These are phyloP conservation scores for Aselliscus stoliczkanus DNA, from an alignment of 2,797 vertebrate species.

Conservation along the genomic window DNA sequence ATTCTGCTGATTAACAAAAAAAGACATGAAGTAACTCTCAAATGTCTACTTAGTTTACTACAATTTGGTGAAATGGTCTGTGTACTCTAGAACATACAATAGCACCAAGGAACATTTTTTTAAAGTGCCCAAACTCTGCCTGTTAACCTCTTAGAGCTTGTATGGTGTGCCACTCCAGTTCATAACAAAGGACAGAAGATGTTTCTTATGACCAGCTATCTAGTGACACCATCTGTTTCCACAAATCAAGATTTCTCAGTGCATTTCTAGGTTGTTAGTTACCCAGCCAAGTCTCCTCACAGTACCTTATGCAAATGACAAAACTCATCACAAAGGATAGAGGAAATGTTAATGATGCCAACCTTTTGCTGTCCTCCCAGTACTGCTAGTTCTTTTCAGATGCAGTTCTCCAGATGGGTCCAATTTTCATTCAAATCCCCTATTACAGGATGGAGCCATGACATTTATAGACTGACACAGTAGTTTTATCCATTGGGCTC, in stretches of 20 bases:
- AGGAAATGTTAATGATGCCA: slow-evolving; percentile 31
- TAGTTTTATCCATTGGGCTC: slow-evolving; percentile 27
- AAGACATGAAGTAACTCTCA: not conserved
- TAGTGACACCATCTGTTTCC: slow-evolving; percentile 14
- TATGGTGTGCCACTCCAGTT: not conserved
- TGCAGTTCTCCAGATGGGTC: slow-evolving; percentile 17
- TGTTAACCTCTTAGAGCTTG: not conserved
- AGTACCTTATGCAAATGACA: slow-evolving; percentile 29
- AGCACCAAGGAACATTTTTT: slow-evolving; percentile 39
- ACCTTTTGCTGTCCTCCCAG: not conserved
- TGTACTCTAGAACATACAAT: slow-evolving; percentile 6
- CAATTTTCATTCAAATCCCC: slow-evolving; percentile 30
- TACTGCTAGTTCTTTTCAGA: slow-evolving; percentile 40
- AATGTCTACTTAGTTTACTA: slow-evolving; percentile 22
- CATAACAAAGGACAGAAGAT: slow-evolving; percentile 17
- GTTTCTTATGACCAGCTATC: slow-evolving; percentile 23
- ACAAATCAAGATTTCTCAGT: slow-evolving; percentile 51
- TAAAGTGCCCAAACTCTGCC: not conserved
- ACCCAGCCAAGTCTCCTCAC: not conserved
- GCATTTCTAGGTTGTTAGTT: slow-evolving; percentile 32
- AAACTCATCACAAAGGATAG: not conserved
- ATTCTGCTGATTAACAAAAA: slow-evolving; percentile 47
- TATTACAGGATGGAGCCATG: not conserved
- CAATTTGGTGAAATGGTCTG: slow-evolving; percentile 24
- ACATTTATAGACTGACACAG: not conserved